Evolutionary conservation across 2,888 invertebrate genomes (phyloP), one percentile per base, ranked within the genome.

Genomic region (Zootermopsis nevadensis): DNA sequence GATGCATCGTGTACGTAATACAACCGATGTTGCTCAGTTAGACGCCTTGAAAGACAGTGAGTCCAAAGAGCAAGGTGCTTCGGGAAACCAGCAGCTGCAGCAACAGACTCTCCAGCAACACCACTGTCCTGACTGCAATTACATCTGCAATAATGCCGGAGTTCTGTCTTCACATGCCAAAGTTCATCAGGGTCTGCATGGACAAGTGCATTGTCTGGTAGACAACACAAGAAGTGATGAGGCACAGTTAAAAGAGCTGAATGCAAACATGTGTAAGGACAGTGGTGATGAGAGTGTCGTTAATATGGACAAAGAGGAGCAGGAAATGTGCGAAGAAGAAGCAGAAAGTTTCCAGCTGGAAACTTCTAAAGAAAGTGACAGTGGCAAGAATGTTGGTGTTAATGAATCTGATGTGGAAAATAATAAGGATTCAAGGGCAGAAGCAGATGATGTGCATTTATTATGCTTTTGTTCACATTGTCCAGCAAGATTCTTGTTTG

Each of bases 401-500:
- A 72, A 42, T 42, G 82, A 80, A 27, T 22, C 35, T 38, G 35
- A 8, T 55, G 38, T 76, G 27, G 69, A 30, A 33, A 66, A 55
- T 30, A 48, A 35, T 66, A 74, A 67, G 22, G 80, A 60, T 31
- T 10, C 31, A 30, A 38, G 31, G n/a, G 30, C n/a, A 8, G 67
- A 80, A 35, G 83, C 79, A 24, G 80, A 82, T 55, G 31, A 27
- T 24, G 27, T 19, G 3, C 48, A 77, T 38, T n/a, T 72, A 33
- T 24, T 96, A 82, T 93, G 93, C 87, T 96, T 95, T 88, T 97
- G 97, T 88, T 91, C 93, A 84, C 93, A 94, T 86, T 97, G 97
- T 88, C 97, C 97, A 1, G 96, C 97, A 0, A 92, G 97, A 88
- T 97, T 85, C 42, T 55, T 85, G 42, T 84, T 93, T 86, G 94